Conservation (phyloP, 2,797 vertebrate species). For the Danio jaintianensis region DNA sequence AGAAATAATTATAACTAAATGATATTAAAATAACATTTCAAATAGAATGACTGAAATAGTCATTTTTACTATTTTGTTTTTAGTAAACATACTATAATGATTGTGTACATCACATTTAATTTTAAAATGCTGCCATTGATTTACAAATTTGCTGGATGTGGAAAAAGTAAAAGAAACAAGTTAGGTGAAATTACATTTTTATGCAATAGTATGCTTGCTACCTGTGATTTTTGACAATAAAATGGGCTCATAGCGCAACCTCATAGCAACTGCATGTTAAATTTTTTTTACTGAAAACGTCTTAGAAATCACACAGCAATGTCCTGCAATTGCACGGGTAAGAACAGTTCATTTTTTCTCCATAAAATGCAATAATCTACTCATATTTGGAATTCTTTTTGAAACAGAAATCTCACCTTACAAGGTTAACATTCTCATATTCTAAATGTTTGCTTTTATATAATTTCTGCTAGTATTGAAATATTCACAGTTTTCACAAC, state of each 20-base stretch:
- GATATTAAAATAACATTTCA: too few relatives aligned
- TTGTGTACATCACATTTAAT: too few relatives aligned
- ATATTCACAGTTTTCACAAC: not conserved
- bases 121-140: too few relatives aligned
- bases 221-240: not conserved
- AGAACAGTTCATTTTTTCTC: not conserved
- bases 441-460: not conserved
- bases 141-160: too few relatives aligned
- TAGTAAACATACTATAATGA: too few relatives aligned
- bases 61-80: too few relatives aligned
- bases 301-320: not conserved
- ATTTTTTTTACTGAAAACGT: too few relatives aligned
- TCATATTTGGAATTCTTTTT: not conserved
- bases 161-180: too few relatives aligned
- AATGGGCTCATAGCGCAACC: not conserved
- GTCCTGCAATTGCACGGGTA: not conserved
- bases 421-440: constrained; percentile 1
- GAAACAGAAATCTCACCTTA: constrained; percentile 1
- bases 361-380: not conserved
- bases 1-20: too few relatives aligned
- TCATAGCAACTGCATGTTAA: not conserved
- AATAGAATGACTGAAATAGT: too few relatives aligned
- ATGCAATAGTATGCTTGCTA: not conserved
- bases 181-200: not conserved
- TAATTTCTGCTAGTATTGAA: not conserved